These are phyloP conservation scores for Pterocles burchelli DNA, from an alignment of 2,113 vertebrate species.

Conservation along the genomic window DNA sequence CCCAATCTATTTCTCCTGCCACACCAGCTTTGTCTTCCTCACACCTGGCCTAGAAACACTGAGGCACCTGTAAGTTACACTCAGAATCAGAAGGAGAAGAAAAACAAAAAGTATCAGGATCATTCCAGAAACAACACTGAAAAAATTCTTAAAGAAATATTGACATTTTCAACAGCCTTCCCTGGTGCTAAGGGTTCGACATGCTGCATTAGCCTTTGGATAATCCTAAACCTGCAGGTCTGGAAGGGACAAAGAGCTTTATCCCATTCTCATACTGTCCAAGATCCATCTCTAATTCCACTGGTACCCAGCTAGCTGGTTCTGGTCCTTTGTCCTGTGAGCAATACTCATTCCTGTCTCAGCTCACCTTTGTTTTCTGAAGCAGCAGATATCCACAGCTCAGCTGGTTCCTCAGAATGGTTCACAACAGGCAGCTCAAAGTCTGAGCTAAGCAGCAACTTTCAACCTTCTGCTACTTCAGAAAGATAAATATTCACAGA, in stretches of 20 bases:
- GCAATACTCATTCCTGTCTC: not conserved
- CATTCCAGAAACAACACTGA: not conserved
- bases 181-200: not conserved
- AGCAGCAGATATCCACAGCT: not conserved
- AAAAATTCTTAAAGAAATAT: not conserved
- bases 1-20: not conserved
- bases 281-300: not conserved
- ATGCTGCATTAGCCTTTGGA: not conserved
- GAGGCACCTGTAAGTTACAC: not conserved
- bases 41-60: not conserved
- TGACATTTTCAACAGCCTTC: not conserved
- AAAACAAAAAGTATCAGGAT: not conserved
- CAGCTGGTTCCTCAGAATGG: rapidly evolving
- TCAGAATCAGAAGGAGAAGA: not conserved
- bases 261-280: not conserved
- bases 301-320: not conserved
- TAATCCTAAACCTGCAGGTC: not conserved
- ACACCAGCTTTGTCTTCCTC: not conserved
- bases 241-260: not conserved
- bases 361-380: not conserved
- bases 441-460: too few relatives aligned
- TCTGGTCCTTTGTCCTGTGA: not conserved
- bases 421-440: not conserved
- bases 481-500: not conserved
- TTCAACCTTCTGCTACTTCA: not conserved